Conservation (phyloP, 2,888 invertebrate genomes). For the Horisme vitalbata region DNA sequence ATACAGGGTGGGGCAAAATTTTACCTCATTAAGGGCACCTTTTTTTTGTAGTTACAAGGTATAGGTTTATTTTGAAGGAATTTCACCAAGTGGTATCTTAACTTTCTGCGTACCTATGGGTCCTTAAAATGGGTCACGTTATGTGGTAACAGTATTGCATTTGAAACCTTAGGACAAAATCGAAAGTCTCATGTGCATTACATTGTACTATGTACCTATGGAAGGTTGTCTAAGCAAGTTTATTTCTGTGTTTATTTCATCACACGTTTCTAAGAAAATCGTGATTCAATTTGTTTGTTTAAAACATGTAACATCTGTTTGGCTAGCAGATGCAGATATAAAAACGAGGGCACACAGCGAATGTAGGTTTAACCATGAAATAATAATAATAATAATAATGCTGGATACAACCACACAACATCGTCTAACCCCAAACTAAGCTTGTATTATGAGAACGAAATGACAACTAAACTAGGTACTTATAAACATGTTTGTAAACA, state of each 20-base stretch:
- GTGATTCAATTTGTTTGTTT: constrained; percentile 11
- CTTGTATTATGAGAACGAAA: no score
- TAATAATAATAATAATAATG: neutral
- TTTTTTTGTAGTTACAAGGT: no score
- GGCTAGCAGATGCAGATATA: neutral
- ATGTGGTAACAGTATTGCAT: constrained; percentile 3
- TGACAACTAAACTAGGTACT: no score
- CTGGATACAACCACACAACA: no score
- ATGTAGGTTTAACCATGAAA: neutral
- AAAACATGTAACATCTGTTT: constrained; percentile 11
- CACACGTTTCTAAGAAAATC: constrained; percentile 13
- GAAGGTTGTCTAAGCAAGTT: neutral
- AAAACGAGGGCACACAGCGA: neutral
- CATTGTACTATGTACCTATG: neutral
- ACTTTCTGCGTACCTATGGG: neutral
- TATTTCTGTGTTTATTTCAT: constrained; percentile 7
- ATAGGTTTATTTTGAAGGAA: no score
- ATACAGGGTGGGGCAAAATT: no score
- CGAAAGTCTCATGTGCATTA: constrained; percentile 9
- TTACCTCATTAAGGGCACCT: no score
- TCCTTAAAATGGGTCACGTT: neutral
- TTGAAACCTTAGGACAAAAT: constrained; percentile 9
- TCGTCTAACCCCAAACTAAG: no score
- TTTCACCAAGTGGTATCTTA: no score
- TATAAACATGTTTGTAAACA: no score